Evolutionary conservation across 2,888 invertebrate genomes (phyloP), one percentile per base, ranked within the genome.

Genomic region (Rhagonycha fulva): DNA sequence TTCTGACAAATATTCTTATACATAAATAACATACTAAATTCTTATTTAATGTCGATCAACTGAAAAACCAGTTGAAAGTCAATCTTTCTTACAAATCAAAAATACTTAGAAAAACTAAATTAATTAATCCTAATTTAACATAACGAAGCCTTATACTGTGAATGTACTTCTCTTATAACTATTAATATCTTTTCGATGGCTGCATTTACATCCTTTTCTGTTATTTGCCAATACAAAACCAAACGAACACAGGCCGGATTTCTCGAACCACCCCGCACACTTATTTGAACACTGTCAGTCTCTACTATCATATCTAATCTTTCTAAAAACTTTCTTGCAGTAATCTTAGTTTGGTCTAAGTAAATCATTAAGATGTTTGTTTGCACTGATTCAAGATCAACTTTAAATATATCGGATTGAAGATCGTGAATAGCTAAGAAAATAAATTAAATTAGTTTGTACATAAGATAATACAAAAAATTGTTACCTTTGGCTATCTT

Each of bases 301-400:
- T 89, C 86, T 19, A 86, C 85, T 1, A 91, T 87, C 63, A 84
- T 83, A 12, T 86, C 86, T 32, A 94, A 84, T 68, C 92, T 89
- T 14, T 88, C 83, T 62, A 90, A 88, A 71, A 94, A 90, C 62
- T 90, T 88, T 14, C 85, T 88, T 0, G 94, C 90, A 5, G 88
- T 87, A 24, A 94, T 85, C 32, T 88, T 84, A 14, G 90, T 90
- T 2, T 88, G 83, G 78, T 90, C 88, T 1, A 92, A 84, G 28
- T 90, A 88, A 68, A 96, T 89, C 83, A 95, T 89, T 74, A 96
- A 88, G 81, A 96, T 95, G 86, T 96, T 96, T 1, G 93, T 93
- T 81, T 94, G 93, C 12, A 93, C 90, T 14, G 87, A 88, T 3
- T 89, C 86, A 47, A 92, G 83, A 81, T 95, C 92, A 26, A 95